phyloP scores from a whole-genome alignment of 2,888 invertebrate species.

The Callyntrura guangdongensis region DNA sequence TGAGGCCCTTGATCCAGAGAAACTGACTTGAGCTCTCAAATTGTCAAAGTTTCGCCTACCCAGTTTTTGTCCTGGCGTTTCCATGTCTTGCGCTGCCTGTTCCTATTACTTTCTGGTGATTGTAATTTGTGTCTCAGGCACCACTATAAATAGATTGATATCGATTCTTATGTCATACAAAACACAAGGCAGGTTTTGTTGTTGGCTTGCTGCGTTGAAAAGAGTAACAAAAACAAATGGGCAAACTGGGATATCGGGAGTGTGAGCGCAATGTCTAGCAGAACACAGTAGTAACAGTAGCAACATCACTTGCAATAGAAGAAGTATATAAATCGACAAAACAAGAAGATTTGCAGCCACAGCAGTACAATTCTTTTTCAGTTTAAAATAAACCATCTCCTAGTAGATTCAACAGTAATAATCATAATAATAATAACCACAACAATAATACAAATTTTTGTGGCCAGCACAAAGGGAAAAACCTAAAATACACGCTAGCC shows the following conservation, averaged over 20 bases:
- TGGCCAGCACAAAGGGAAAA: slow-evolving; percentile 68
- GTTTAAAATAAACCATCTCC: slow-evolving; percentile 65
- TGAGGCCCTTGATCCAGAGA: neutral
- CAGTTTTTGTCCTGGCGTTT: neutral
- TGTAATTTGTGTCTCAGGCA: neutral
- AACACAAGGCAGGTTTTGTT: neutral
- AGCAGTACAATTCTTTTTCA: slow-evolving; percentile 39
- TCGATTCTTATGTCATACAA: neutral
- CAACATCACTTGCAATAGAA: neutral
- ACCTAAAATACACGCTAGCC: slow-evolving; percentile 49
- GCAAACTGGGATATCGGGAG: neutral
- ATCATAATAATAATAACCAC: neutral
- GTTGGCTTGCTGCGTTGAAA: neutral
- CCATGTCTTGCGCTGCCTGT: neutral
- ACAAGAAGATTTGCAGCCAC: neutral
- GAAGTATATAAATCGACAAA: neutral
- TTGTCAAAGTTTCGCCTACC: slow-evolving; percentile 4
- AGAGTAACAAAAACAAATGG: neutral
- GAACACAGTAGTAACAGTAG: neutral
- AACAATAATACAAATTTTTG: slow-evolving; percentile 67
- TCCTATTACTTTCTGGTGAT: neutral
- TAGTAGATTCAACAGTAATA: slow-evolving; percentile 57
- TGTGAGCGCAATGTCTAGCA: neutral
- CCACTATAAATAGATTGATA: slow-evolving; percentile 1
- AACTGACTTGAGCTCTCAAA: slow-evolving; percentile 2